Evolutionary conservation across 1,140 invertebrate species (phyloP).

Genomic region (Lepidostoma basale): DNA sequence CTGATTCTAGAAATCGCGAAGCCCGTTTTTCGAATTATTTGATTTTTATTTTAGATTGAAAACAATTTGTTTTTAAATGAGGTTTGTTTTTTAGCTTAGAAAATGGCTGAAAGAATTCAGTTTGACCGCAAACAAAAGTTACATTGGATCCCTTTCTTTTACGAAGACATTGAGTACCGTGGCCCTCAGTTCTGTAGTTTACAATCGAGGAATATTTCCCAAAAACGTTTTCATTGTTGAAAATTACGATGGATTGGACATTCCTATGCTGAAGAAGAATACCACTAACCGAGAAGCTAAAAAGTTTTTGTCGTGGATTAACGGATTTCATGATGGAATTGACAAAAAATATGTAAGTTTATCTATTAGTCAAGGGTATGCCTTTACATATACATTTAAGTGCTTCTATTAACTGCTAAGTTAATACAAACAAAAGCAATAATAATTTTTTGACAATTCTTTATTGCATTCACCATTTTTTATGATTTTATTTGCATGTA

Average conservation of each 20-base stretch:
- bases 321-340: background rate
- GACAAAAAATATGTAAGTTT: constrained; percentile 37
- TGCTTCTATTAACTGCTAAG: too few species aligned
- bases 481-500: background rate
- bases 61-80: too few species aligned
- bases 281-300: background rate
- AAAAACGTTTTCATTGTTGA: background rate
- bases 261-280: constrained; percentile 12
- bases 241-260: background rate
- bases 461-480: background rate
- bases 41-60: background rate
- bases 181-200: background rate
- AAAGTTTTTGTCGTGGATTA: constrained; percentile 18
- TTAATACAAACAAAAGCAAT: background rate
- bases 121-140: background rate
- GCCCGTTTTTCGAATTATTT: background rate
- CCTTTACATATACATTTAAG: too few species aligned
- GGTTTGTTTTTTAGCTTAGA: constrained; percentile 21
- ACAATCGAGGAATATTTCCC: constrained; percentile 10
- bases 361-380: too few species aligned
- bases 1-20: background rate
- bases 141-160: background rate
- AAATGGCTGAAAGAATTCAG: constrained; percentile 11
- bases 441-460: background rate
- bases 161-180: constrained; percentile 20